These are phyloP conservation scores for Copidosoma floridanum DNA, from an alignment of 1,140 invertebrate genomes.

Conservation along the genomic window DNA sequence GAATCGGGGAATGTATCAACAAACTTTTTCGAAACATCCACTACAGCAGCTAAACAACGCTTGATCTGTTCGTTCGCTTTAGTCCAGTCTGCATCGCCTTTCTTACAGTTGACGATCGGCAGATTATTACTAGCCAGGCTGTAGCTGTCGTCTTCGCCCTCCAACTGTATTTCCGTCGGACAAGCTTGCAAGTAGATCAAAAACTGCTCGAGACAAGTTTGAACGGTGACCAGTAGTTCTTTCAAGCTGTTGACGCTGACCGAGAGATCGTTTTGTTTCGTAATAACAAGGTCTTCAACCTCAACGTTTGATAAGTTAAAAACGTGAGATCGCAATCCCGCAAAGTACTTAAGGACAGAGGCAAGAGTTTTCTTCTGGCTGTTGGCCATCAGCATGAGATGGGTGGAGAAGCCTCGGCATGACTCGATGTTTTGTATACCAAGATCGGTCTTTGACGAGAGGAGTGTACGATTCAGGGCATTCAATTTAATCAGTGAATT, in stretches of 20 bases:
- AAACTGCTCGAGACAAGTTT: constrained; percentile 61
- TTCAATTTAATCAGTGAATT: constrained; percentile 69
- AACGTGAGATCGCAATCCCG: constrained; percentile 45
- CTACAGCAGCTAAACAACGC: constrained; percentile 26
- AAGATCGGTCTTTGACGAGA: constrained; percentile 72
- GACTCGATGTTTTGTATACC: constrained; percentile 78
- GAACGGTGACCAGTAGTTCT: constrained; percentile 54
- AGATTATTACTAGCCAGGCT: constrained; percentile 42
- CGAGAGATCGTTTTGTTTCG: constrained; percentile 32
- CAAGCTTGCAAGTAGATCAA: constrained; percentile 61
- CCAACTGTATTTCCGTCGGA: constrained; percentile 55
- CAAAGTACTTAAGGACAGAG: constrained; percentile 44
- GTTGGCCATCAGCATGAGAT: constrained; percentile 64
- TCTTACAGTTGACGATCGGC: constrained; percentile 55
- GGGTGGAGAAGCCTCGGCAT: constrained; percentile 76
- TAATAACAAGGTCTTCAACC: constrained; percentile 16
- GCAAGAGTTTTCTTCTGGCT: constrained; percentile 51
- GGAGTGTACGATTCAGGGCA: constrained; percentile 64
- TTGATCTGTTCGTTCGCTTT: constrained; percentile 51
- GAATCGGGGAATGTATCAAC: constrained; percentile 49
- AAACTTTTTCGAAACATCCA: constrained; percentile 48
- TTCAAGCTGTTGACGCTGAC: constrained; percentile 46
- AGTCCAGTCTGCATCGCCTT: constrained; percentile 57
- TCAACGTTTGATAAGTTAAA: constrained; percentile 33
- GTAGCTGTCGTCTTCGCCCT: constrained; percentile 33